Conservation (phyloP, 2,113 vertebrate species). For the Coturnix japonica region DNA sequence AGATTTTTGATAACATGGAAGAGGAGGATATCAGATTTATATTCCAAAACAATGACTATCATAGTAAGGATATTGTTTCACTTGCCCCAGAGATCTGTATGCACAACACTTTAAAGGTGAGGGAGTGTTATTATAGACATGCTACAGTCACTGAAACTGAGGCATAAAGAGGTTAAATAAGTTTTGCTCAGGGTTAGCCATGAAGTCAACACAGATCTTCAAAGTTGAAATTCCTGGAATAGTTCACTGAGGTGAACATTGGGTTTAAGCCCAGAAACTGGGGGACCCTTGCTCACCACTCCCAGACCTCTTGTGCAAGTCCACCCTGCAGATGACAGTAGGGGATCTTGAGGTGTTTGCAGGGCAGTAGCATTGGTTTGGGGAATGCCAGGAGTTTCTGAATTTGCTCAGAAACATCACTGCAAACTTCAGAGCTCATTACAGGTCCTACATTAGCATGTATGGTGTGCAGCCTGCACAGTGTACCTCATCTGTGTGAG, state of each 20-base stretch:
- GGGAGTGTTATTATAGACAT: neutral
- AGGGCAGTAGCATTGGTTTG: neutral
- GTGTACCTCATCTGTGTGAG: rapidly evolving
- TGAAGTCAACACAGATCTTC: neutral
- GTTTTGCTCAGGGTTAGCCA: neutral
- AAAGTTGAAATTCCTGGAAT: neutral
- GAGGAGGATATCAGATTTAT: neutral
- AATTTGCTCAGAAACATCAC: neutral
- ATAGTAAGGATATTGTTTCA: neutral
- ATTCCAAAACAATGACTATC: neutral
- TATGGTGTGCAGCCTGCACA: rapidly evolving
- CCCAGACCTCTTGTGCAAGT: neutral
- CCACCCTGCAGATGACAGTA: rapidly evolving
- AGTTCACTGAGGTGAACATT: neutral
- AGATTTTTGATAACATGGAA: neutral
- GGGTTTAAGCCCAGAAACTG: neutral
- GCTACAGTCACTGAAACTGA: neutral
- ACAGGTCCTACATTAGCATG: rapidly evolving
- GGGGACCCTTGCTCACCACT: rapidly evolving
- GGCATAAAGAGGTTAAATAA: neutral
- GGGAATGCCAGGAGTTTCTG: neutral
- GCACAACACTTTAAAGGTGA: neutral
- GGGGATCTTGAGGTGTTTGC: neutral
- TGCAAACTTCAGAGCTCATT: neutral
- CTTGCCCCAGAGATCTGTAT: neutral